Conservation (phyloP, 2,113 vertebrate species). For the Perccottus glenii region DNA sequence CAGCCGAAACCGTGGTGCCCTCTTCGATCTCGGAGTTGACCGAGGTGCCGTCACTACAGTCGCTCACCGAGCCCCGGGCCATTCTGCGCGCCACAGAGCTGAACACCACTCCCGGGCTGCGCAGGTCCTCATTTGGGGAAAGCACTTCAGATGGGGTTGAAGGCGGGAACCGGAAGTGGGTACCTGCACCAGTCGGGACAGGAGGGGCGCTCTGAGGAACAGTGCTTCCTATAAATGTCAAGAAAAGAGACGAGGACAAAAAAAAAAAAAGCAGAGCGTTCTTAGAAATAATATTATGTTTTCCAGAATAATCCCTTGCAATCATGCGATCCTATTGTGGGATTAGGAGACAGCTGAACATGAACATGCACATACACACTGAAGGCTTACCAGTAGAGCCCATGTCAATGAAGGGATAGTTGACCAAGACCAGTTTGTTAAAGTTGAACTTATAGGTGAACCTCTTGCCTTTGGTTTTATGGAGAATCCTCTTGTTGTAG, state of each 20-base stretch:
- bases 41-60: constrained; percentile 91
- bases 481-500: constrained; percentile 93
- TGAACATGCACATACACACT: constrained; percentile 18
- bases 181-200: constrained; percentile 82
- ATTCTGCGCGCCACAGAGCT: constrained; percentile 82
- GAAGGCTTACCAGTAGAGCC: constrained; percentile 81
- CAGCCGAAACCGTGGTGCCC: constrained; percentile 78
- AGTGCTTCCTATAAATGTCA: constrained; percentile 75
- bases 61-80: constrained; percentile 87
- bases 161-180: constrained; percentile 90
- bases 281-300: constrained; percentile 41
- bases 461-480: constrained; percentile 93
- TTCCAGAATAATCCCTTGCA: constrained; percentile 47
- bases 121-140: constrained; percentile 88
- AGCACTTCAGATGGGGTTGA: constrained; percentile 88
- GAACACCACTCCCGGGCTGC: constrained; percentile 84
- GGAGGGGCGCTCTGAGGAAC: constrained; percentile 93
- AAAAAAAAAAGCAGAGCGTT: constrained; percentile 14
- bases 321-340: constrained; percentile 34
- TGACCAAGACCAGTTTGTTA: constrained; percentile 93
- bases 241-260: background rate
- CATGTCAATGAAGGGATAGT: constrained; percentile 93
- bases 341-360: constrained; percentile 40
- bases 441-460: constrained; percentile 97
- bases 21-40: constrained; percentile 90